Evolutionary conservation across 1,140 invertebrate genomes (phyloP).

Genomic region (Chionoecetes opilio): DNA sequence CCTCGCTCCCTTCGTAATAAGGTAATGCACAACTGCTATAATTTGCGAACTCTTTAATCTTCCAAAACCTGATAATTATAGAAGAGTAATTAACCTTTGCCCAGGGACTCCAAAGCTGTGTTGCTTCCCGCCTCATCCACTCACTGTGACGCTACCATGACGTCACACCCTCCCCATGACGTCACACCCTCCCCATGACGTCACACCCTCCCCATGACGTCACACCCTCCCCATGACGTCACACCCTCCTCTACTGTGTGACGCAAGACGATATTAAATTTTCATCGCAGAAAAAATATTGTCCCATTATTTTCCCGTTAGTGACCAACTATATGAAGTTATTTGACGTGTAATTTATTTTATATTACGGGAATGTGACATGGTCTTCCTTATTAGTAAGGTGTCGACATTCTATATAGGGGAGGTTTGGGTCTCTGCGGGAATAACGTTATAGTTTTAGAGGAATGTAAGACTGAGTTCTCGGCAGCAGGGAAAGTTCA

Average conservation of each 20-base stretch:
- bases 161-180: too few species aligned
- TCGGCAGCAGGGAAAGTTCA: too few species aligned
- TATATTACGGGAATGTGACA: not conserved
- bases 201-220: too few species aligned
- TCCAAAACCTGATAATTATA: not conserved
- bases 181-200: too few species aligned
- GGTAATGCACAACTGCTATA: not conserved
- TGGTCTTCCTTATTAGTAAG: not conserved
- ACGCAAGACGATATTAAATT: not conserved
- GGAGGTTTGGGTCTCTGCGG: not conserved
- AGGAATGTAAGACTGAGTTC: too few species aligned
- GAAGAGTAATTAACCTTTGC: not conserved
- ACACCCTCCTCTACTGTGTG: too few species aligned
- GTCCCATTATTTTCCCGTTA: not conserved
- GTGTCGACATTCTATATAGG: not conserved
- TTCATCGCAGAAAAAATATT: constrained; percentile 7
- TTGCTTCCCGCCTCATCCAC: not conserved
- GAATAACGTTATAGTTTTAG: too few species aligned
- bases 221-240: too few species aligned
- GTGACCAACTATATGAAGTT: constrained; percentile 10
- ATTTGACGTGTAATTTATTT: constrained; percentile 31
- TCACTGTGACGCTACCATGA: too few species aligned
- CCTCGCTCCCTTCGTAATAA: too few species aligned
- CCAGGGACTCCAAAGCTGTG: not conserved
- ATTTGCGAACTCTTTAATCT: constrained; percentile 8